A percentile compares a stretch with the other conserved stretches of the same genome.
Evolutionary conservation across 2,113 vertebrate genomes (phyloP).

Genomic region (Pardalotus punctatus): DNA sequence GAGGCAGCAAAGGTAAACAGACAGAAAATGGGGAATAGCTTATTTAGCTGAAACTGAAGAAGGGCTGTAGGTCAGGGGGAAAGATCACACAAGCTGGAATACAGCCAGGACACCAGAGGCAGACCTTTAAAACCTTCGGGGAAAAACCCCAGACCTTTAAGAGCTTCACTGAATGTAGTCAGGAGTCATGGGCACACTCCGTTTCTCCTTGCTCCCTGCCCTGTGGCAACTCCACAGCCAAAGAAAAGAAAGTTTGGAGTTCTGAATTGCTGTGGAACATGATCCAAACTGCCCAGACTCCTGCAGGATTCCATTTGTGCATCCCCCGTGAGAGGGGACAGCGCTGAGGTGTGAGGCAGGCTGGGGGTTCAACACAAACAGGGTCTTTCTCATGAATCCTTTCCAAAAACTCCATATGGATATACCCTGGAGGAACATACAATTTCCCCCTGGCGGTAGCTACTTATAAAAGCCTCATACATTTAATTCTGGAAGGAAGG

Average conservation of each 20-base stretch:
- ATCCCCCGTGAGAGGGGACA: not conserved
- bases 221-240: not conserved
- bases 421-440: not conserved
- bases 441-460: not conserved
- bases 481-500: not conserved
- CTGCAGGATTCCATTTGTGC: not conserved
- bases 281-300: not conserved
- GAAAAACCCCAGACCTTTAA: not conserved
- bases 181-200: not conserved
- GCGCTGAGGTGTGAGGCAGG: not conserved
- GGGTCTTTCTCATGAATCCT: not conserved
- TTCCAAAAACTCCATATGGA: not conserved
- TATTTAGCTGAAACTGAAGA: conserved; percentile 15
- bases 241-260: not conserved
- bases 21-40: not conserved
- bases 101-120: not conserved
- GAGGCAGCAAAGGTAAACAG: conserved; percentile 30
- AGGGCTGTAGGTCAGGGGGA: not conserved
- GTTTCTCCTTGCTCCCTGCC: not conserved
- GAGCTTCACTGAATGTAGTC: not conserved
- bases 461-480: not conserved
- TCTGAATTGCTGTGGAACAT: not conserved
- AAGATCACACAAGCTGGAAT: not conserved
- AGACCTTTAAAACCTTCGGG: not conserved
- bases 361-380: not conserved